Conservation (phyloP, 2,113 vertebrate species). For the Hepsetus odoe region DNA sequence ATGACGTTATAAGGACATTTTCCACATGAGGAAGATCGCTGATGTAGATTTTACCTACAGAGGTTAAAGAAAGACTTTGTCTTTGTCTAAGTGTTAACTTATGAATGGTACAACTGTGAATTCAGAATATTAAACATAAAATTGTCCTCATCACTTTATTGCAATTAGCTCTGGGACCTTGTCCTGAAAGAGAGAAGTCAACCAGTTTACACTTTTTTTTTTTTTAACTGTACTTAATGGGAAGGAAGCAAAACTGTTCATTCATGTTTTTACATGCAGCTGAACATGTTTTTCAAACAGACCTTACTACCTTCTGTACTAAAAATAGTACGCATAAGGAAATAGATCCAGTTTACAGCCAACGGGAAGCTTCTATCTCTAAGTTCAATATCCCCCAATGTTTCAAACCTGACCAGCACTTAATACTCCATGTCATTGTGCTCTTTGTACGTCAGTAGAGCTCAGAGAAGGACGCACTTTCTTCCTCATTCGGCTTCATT, state of each 20-base stretch:
- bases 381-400: neutral
- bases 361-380: conserved; percentile 17
- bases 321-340: conserved; percentile 13
- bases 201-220: neutral
- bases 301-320: neutral
- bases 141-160: neutral
- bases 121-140: too few relatives aligned
- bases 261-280: neutral
- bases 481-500: conserved; percentile 28
- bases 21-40: too few relatives aligned
- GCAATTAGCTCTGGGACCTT: neutral
- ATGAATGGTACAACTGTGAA: too few relatives aligned
- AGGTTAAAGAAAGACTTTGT: neutral
- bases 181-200: too few relatives aligned
- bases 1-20: too few relatives aligned
- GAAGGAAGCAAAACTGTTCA: conserved; percentile 7
- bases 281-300: neutral
- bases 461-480: neutral
- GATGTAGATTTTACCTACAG: too few relatives aligned
- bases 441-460: neutral
- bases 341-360: conserved; percentile 5
- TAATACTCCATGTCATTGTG: conserved; percentile 9
- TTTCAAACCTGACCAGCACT: neutral
- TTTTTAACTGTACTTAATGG: neutral
- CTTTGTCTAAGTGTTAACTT: too few relatives aligned